These are phyloP conservation scores for Leucoma salicis DNA, from an alignment of 2,888 invertebrate species.

Conservation along the genomic window DNA sequence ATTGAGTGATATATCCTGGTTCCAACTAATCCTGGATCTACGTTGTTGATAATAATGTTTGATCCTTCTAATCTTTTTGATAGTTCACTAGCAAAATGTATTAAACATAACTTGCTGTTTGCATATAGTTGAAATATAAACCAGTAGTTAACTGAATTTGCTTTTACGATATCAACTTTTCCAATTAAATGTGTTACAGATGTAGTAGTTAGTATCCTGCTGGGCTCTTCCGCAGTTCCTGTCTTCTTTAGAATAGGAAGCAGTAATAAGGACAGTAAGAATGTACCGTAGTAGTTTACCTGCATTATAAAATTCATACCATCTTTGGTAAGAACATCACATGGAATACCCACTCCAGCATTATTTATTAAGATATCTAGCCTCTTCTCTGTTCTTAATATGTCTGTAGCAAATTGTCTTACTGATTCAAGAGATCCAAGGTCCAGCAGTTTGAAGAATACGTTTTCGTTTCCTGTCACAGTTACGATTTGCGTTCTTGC, in stretches of 20 bases:
- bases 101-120: conserved; percentile 85
- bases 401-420: conserved; percentile 88
- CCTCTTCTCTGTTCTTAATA: conserved; percentile 84
- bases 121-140: conserved; percentile 74
- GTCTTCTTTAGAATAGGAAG: conserved; percentile 87
- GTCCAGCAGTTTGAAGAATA: conserved; percentile 86
- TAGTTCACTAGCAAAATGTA: conserved; percentile 86
- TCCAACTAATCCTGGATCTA: conserved; percentile 91
- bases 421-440: conserved; percentile 87
- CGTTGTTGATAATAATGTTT: conserved; percentile 87
- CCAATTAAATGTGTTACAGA: conserved; percentile 86
- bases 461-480: conserved; percentile 83
- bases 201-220: conserved; percentile 88
- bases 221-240: conserved; percentile 73
- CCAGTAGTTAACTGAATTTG: conserved; percentile 77
- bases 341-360: conserved; percentile 85
- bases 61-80: conserved; percentile 83
- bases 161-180: conserved; percentile 84
- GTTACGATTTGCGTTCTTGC: conserved; percentile 81
- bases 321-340: conserved; percentile 84
- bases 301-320: conserved; percentile 93
- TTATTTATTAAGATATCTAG: conserved; percentile 93
- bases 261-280: conserved; percentile 92
- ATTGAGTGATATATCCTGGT: conserved; percentile 84
- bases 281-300: conserved; percentile 95